Base-by-base conservation (phyloP, 1,140 invertebrate genomes). In the Drosophila setifemur region DNA sequence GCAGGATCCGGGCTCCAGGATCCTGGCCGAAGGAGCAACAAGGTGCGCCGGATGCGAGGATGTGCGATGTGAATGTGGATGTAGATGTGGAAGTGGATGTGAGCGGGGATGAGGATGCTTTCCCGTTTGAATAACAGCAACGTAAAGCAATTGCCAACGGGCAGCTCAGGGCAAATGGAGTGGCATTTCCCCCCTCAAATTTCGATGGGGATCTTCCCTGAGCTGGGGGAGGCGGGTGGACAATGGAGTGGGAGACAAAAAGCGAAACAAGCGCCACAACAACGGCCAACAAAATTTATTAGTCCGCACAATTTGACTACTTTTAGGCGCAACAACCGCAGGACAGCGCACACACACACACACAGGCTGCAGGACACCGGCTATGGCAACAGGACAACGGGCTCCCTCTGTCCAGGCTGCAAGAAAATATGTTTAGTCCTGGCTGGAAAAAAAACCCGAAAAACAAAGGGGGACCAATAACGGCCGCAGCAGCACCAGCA, bases 241-340 rank as follows among this genome's bases (percentile, higher is more conserved):
- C n/a, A n/a, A n/a, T n/a, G n/a, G n/a, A n/a, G n/a, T n/a, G n/a
- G n/a, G 28, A 47, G 50, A 64, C 61, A 69, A 69, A 69, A 69
- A 70, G 78, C 55, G 70, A 85, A 85, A 85, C 79, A 85, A 79
- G 74, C 47, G 69, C 68, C 78, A 54, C 73, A 73, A 82, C 78
- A 82, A 85, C 77, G 43, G 73, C 54, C 79, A 83, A 83, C 79
- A 83, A 83, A 83, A 83, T 83, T 83, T 83, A 83, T 83, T 83
- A 83, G 79, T 83, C 79, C 79, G 79, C 79, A 83, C 79, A 83
- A 83, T 83, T 83, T 83, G 79, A 83, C 79, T 86, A 83, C 79
- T 83, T 83, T 83, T 83, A 83, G 79, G 81, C 79, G 81, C 79
- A 86, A 86, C 75, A 83, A 86, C 79, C 79, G 75, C 79, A 83